phyloP scores from a whole-genome alignment of 2,888 invertebrate species.

The Caenorhabditis sp. region DNA sequence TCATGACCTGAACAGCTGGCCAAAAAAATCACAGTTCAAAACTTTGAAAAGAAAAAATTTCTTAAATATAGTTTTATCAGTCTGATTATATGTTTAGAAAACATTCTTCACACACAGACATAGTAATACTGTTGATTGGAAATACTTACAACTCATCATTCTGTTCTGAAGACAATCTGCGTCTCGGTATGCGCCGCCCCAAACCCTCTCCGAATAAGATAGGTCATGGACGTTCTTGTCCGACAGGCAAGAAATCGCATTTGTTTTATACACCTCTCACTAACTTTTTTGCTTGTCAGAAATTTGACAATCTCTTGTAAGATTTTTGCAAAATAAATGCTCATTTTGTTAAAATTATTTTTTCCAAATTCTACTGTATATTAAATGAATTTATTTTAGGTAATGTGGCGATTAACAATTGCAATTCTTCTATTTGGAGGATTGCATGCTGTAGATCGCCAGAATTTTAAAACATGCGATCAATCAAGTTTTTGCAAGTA shows the following conservation, averaged over 20 bases:
- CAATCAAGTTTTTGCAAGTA: conserved; percentile 76
- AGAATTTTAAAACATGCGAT: conserved; percentile 73
- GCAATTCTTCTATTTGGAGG: conserved; percentile 27
- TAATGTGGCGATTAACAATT: conserved; percentile 47
- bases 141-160: conserved; percentile 48
- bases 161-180: conserved; percentile 33
- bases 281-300: neutral
- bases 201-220: conserved; percentile 9
- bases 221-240: conserved; percentile 52
- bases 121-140: neutral
- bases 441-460: conserved; percentile 66
- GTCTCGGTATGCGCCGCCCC: conserved; percentile 39
- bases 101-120: neutral
- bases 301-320: no score
- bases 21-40: no score
- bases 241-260: neutral
- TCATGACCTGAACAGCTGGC: no score
- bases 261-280: neutral
- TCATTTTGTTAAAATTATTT: neutral
- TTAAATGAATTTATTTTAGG: conserved; percentile 16
- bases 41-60: no score
- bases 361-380: neutral
- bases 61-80: no score
- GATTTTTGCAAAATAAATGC: no score
- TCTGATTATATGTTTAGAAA: neutral